Evolutionary conservation across 2,113 vertebrate genomes (phyloP).

Genomic region (Gracilinanus agilis): DNA sequence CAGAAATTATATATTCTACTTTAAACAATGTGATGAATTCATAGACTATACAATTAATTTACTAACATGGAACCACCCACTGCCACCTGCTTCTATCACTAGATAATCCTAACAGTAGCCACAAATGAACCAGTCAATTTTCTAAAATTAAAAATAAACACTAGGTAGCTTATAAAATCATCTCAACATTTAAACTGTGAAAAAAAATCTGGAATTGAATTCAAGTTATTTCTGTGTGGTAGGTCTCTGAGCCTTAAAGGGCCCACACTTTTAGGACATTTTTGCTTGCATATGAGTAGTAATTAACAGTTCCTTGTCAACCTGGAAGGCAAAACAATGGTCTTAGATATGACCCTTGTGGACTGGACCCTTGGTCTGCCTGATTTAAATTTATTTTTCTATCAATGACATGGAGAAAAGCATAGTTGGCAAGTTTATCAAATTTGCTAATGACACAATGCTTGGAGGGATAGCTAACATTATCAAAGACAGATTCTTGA

Average conservation of each 20-base stretch:
- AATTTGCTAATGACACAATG: not conserved
- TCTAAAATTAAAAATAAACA: constrained; percentile 69
- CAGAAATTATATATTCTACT: constrained; percentile 51
- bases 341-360: not conserved
- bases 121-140: constrained; percentile 53
- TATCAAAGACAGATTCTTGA: not conserved
- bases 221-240: not conserved
- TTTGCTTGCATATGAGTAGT: not conserved
- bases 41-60: constrained; percentile 56
- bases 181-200: not conserved
- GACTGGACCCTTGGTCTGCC: not conserved
- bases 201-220: not conserved
- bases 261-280: not conserved
- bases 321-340: not conserved
- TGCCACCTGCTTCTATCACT: constrained; percentile 47
- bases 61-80: constrained; percentile 54
- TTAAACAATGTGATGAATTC: constrained; percentile 63
- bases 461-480: not conserved
- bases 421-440: not conserved
- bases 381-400: not conserved
- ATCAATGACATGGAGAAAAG: not conserved
- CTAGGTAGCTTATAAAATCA: constrained; percentile 5
- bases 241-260: not conserved
- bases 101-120: constrained; percentile 46
- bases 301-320: not conserved